Percentiles rank a stretch among this genome's conserved stretches.
phyloP scores from a whole-genome alignment of 1,140 invertebrate genomes.

The Sminthurides bifidus region DNA sequence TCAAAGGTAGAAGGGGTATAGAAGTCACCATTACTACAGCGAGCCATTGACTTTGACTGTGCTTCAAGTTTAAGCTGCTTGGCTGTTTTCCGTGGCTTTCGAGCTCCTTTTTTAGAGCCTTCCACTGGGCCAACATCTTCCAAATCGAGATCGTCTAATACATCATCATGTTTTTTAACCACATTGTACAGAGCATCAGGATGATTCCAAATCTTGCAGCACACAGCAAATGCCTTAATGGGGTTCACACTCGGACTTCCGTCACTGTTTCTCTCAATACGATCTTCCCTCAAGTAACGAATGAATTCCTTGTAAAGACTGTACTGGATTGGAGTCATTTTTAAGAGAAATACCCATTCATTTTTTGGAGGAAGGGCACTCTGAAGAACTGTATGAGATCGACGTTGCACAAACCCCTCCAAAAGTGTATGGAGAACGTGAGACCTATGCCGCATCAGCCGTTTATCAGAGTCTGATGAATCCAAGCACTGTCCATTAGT shows the following conservation, averaged over 20 bases:
- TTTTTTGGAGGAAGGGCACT: conserved; percentile 75
- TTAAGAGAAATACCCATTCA: conserved; percentile 78
- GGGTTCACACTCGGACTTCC: conserved; percentile 66
- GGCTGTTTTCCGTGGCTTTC: conserved; percentile 33
- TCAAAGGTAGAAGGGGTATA: not conserved
- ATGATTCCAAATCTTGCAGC: conserved; percentile 88
- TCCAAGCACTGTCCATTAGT: conserved; percentile 90
- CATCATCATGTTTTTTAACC: conserved; percentile 29
- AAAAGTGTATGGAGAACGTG: conserved; percentile 80
- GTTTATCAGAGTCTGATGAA: conserved; percentile 76
- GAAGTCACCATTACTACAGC: not conserved
- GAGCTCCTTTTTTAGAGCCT: conserved; percentile 23
- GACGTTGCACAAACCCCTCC: conserved; percentile 80
- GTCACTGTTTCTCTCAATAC: not conserved
- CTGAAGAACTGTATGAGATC: conserved; percentile 54
- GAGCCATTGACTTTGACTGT: not conserved
- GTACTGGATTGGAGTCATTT: conserved; percentile 76
- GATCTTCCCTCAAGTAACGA: conserved; percentile 32
- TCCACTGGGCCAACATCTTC: conserved; percentile 55
- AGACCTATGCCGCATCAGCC: conserved; percentile 81
- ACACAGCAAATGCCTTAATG: conserved; percentile 93
- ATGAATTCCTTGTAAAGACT: conserved; percentile 81
- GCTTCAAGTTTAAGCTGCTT: not conserved
- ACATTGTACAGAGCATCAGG: conserved; percentile 17
- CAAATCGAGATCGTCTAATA: conserved; percentile 69